These are phyloP conservation scores for Anarsia innoxiella DNA, from an alignment of 2,888 invertebrate species.

Conservation along the genomic window DNA sequence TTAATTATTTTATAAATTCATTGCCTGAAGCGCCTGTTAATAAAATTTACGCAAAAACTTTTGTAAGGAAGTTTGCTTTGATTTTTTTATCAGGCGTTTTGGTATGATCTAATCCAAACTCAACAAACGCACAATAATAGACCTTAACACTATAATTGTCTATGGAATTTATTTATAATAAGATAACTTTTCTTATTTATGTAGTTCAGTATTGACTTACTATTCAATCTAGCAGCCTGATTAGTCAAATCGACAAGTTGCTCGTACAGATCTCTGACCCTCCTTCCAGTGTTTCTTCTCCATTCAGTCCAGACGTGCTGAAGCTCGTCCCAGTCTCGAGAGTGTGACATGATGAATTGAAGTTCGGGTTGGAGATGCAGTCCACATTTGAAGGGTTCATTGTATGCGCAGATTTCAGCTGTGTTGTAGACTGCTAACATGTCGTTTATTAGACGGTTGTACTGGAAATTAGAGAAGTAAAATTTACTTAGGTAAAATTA, in stretches of 20 bases:
- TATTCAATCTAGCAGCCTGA: slow-evolving; percentile 86
- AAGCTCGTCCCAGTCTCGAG: slow-evolving; percentile 90
- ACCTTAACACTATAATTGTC: too few species aligned
- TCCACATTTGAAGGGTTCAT: slow-evolving; percentile 88
- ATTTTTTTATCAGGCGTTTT: background rate
- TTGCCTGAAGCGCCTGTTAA: background rate
- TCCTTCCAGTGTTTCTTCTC: slow-evolving; percentile 88
- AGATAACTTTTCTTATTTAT: too few species aligned
- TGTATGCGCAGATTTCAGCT: slow-evolving; percentile 88
- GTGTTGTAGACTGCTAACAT: slow-evolving; percentile 92
- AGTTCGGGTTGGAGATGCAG: slow-evolving; percentile 87
- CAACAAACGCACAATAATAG: too few species aligned
- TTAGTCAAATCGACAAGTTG: slow-evolving; percentile 87
- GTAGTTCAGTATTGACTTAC: too few species aligned
- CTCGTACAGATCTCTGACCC: slow-evolving; percentile 86
- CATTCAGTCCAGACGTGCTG: slow-evolving; percentile 93
- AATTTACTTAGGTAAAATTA: too few species aligned
- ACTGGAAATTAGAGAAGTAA: slow-evolving; percentile 76
- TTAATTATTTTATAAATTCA: too few species aligned
- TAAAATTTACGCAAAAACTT: background rate
- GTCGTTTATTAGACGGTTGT: slow-evolving; percentile 90
- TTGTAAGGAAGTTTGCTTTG: background rate
- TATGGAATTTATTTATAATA: too few species aligned
- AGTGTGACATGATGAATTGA: slow-evolving; percentile 83
- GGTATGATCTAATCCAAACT: too few species aligned